phyloP scores from a whole-genome alignment of 2,797 vertebrate genomes.

The Peromyscus eremicus region DNA sequence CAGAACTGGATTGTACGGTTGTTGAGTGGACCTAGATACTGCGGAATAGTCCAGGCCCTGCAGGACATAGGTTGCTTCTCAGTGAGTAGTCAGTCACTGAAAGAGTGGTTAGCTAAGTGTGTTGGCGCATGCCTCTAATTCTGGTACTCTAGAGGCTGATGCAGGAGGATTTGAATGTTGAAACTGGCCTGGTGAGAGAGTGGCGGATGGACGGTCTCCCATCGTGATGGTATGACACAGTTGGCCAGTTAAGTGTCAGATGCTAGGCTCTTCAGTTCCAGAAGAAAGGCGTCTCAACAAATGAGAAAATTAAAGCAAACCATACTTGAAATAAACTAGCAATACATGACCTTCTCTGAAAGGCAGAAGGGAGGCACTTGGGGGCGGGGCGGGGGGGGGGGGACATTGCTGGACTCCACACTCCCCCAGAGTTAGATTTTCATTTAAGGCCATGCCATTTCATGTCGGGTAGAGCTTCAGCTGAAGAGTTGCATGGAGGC shows the following conservation, averaged over 20 bases:
- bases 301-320: background rate
- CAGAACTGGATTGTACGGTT: background rate
- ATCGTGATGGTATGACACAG: background rate
- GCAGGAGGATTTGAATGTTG: background rate
- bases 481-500: background rate
- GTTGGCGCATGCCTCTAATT: background rate
- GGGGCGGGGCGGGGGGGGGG: background rate
- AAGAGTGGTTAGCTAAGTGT: background rate
- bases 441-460: background rate
- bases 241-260: background rate
- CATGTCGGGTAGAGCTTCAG: background rate
- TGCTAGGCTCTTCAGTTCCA: background rate
- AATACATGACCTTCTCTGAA: background rate
- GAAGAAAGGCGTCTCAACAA: background rate
- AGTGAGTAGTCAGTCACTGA: background rate
- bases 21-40: background rate
- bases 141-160: background rate
- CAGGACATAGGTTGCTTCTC: background rate
- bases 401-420: background rate
- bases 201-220: background rate
- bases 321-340: background rate
- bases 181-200: background rate
- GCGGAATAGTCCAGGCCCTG: too few species aligned
- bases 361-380: background rate
- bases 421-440: background rate